phyloP scores from a whole-genome alignment of 2,113 vertebrate genomes.

The Australoheros scitulus region DNA sequence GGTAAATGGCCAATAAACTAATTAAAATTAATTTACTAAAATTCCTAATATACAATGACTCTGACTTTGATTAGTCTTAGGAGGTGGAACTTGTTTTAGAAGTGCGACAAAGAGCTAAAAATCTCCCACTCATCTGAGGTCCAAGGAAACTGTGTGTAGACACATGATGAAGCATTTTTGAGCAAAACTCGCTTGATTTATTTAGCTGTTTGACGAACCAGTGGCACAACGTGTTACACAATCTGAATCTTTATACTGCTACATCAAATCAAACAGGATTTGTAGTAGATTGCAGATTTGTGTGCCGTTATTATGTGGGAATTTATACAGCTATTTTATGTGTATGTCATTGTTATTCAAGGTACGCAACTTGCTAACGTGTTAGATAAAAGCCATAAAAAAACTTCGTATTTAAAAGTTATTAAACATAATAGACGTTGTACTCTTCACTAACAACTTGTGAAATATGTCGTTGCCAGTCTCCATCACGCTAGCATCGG shows the following conservation, averaged over 20 bases:
- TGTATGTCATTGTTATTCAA: not conserved
- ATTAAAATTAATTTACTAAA: not conserved
- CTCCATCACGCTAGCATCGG: not conserved
- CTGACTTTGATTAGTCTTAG: not conserved
- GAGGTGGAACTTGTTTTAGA: not conserved
- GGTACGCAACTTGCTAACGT: not conserved
- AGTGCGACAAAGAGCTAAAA: not conserved
- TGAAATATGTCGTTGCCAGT: not conserved
- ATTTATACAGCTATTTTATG: not conserved
- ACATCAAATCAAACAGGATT: not conserved
- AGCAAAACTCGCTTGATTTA: not conserved
- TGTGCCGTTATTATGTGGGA: not conserved
- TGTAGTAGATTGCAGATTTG: not conserved
- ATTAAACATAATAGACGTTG: not conserved
- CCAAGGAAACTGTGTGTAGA: not conserved
- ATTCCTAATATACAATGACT: not conserved
- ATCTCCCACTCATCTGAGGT: not conserved
- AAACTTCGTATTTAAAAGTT: not conserved
- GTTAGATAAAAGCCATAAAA: not conserved
- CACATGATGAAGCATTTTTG: not conserved
- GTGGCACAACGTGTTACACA: not conserved
- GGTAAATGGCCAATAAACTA: not conserved
- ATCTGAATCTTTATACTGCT: not conserved
- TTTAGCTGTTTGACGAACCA: not conserved
- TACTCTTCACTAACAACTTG: not conserved